Percentiles rank a stretch among this genome's conserved stretches.
Conservation (phyloP, 2,888 invertebrate species). For the Diachrysia chrysitis region DNA sequence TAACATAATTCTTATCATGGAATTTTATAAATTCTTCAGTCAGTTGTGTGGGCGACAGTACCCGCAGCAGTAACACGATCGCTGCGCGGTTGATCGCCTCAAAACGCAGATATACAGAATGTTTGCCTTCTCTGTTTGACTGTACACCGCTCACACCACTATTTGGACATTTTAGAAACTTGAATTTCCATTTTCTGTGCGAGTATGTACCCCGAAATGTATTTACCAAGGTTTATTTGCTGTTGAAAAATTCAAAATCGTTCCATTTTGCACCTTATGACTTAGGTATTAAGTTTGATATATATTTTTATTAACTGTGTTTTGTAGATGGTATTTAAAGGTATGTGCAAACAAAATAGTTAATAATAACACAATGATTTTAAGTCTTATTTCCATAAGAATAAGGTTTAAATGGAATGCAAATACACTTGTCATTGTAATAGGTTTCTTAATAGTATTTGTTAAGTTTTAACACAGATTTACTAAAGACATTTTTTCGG, state of each 20-base stretch:
- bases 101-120: conserved; percentile 61
- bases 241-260: neutral
- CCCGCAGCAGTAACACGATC: conserved; percentile 74
- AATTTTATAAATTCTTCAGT: too few species aligned
- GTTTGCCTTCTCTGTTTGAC: conserved; percentile 65
- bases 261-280: conserved; percentile 5
- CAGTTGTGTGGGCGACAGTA: conserved; percentile 50
- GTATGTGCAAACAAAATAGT: conserved; percentile 61
- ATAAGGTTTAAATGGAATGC: conserved; percentile 48
- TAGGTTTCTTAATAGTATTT: conserved; percentile 61
- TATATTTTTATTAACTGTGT: neutral
- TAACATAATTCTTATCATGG: too few species aligned
- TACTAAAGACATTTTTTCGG: conserved; percentile 60
- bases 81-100: conserved; percentile 75
- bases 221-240: conserved; percentile 32
- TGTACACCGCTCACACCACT: conserved; percentile 66
- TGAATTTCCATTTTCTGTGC: conserved; percentile 79
- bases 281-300: neutral
- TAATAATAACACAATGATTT: conserved; percentile 60
- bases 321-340: conserved; percentile 37
- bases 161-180: conserved; percentile 85
- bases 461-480: conserved; percentile 61
- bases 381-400: conserved; percentile 53
- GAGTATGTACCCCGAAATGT: conserved; percentile 59
- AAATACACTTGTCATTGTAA: conserved; percentile 63